Conservation (phyloP, 1,140 invertebrate species). For the Apis laboriosa region DNA sequence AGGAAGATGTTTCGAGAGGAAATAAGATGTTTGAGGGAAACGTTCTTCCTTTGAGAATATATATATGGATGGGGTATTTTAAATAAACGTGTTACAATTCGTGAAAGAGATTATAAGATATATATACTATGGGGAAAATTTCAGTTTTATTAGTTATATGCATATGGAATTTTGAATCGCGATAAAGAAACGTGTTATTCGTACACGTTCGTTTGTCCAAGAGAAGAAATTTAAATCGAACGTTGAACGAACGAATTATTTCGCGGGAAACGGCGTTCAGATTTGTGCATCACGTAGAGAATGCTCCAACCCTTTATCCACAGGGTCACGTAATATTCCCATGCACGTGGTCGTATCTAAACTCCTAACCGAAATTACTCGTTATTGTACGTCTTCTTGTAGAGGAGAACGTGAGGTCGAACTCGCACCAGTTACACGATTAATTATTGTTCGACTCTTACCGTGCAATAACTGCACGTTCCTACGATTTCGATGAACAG, state of each 20-base stretch:
- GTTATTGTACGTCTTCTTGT: slow-evolving; percentile 47
- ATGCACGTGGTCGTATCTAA: slow-evolving; percentile 59
- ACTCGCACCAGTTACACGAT: slow-evolving; percentile 24
- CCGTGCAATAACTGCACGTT: background rate
- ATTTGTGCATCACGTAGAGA: slow-evolving; percentile 30
- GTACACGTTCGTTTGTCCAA: background rate
- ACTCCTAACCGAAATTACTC: slow-evolving; percentile 59
- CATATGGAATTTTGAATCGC: background rate
- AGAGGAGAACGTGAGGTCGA: slow-evolving; percentile 26
- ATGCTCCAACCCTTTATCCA: slow-evolving; percentile 15
- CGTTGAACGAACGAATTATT: slow-evolving; percentile 14
- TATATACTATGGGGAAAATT: no score
- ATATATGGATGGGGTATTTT: background rate
- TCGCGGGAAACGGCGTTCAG: slow-evolving; percentile 8
- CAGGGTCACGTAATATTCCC: slow-evolving; percentile 57
- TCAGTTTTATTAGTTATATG: no score
- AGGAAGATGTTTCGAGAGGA: no score
- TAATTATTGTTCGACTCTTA: slow-evolving; percentile 35
- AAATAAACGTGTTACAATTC: no score
- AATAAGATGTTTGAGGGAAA: background rate
- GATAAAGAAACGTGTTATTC: background rate
- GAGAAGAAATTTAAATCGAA: background rate
- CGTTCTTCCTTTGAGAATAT: background rate
- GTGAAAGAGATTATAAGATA: no score
- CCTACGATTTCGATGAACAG: background rate